These are phyloP conservation scores for Agrotis ipsilon DNA, from an alignment of 2,888 invertebrate species.

Conservation along the genomic window DNA sequence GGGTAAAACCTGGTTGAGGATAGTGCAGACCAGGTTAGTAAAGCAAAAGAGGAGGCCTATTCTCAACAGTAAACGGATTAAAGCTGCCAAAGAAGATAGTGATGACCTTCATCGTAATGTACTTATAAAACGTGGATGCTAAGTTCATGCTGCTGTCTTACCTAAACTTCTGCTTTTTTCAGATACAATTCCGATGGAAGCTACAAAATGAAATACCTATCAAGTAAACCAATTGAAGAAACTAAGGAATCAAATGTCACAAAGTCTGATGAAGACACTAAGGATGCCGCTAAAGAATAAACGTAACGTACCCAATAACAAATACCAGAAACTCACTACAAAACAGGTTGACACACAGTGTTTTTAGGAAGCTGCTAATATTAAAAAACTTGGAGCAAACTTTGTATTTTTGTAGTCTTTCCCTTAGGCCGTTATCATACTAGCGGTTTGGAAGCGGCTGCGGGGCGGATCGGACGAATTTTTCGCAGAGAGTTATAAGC, in stretches of 20 bases:
- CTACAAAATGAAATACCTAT: constrained; percentile 92
- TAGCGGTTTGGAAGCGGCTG: too few relatives aligned
- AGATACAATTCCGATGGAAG: constrained; percentile 91
- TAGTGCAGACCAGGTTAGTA: too few relatives aligned
- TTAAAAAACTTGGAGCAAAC: constrained; percentile 8
- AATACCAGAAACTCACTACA: not conserved
- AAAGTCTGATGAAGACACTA: constrained; percentile 49
- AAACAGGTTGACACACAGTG: not conserved
- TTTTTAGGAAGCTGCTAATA: constrained; percentile 49
- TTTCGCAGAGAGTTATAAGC: too few relatives aligned
- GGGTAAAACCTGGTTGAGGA: not conserved
- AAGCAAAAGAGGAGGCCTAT: too few relatives aligned
- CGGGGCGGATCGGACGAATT: too few relatives aligned
- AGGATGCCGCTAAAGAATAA: constrained; percentile 44
- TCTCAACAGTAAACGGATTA: too few relatives aligned
- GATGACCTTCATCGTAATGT: too few relatives aligned
- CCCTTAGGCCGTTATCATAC: too few relatives aligned
- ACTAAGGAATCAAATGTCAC: constrained; percentile 40
- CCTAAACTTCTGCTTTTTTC: constrained; percentile 19
- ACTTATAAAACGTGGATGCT: too few relatives aligned
- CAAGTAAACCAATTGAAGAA: constrained; percentile 74
- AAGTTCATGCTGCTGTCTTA: too few relatives aligned
- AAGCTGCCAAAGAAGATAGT: too few relatives aligned
- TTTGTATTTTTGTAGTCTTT: not conserved
- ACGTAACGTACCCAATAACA: not conserved